Base-by-base conservation (phyloP, 2,113 vertebrate species). In the Nesogale talazaci region DNA sequence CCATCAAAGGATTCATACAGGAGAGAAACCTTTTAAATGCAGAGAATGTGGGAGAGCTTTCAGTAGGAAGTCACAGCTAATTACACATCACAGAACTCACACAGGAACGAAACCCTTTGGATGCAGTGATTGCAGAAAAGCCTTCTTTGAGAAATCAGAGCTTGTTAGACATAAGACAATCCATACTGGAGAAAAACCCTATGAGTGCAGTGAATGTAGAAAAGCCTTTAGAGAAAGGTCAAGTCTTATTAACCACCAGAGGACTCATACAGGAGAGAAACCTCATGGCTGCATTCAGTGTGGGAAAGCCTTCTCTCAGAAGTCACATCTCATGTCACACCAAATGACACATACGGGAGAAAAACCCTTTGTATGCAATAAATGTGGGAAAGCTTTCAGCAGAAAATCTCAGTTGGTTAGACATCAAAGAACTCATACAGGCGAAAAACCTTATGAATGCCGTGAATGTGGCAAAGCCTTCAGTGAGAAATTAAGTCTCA, bases 1-100 rank as follows among this genome's bases (percentile, higher is more conserved):
- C 17, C 96, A 97, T 69, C 95, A 94, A 86, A 95, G 95, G 63
- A 95, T 90, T 72, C 96, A 97, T 29, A 96, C 96, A 1, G 96
- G 96, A 29, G 96, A 96, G 63, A 95, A 95, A 36, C 94, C 96
- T 1, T 97, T 95, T 83, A 89, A 79, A 38, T 96, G 95, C 29
- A 86, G 74, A 40, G 97, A 97, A 14, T 97, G 96, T 93, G 94
- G 96, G 8, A 97, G 97, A 91, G 96, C 95, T 82, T 98, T 98
- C 92, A 97, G 97, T 72, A 91, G 87, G 74, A 97, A 96, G 29
- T 97, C 97, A 0, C 97, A 98, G 17, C 97, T 97, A 1, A 97
- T 96, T 77, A 94, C 90, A 3, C 94, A 96, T 88, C 94, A 95
- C 34, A 94, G 92, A 61, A 96, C 90, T 31, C 96, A 97, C 36